Conservation (phyloP, 2,113 vertebrate genomes). For the Nipponia nippon region DNA sequence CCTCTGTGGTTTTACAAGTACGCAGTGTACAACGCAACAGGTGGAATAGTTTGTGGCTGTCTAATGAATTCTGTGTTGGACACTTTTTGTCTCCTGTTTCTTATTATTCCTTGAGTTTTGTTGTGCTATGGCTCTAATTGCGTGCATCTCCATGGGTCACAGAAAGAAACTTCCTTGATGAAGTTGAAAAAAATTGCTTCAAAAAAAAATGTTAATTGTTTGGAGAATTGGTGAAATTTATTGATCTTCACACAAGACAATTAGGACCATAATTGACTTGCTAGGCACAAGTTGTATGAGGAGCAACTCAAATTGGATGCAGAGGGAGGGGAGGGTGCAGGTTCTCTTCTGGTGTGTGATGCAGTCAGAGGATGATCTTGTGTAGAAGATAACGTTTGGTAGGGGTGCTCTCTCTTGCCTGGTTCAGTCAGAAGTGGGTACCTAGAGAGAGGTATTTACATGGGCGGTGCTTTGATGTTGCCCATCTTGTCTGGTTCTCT, state of each 20-base stretch:
- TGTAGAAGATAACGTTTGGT: neutral
- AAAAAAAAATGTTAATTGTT: neutral
- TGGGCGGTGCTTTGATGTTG: neutral
- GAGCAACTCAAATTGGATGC: neutral
- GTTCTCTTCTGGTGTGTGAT: neutral
- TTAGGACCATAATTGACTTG: neutral
- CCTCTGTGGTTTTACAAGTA: neutral
- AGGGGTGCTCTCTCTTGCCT: neutral
- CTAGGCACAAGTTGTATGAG: neutral
- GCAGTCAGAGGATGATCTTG: neutral
- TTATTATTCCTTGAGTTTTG: neutral
- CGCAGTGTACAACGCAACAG: neutral
- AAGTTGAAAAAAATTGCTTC: neutral
- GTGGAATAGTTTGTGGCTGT: neutral
- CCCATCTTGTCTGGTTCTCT: neutral
- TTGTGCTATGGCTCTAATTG: constrained; percentile 3
- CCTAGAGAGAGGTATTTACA: neutral
- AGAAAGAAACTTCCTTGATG: neutral
- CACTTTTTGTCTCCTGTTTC: neutral
- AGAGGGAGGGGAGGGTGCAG: neutral
- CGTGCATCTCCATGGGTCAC: neutral
- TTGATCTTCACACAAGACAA: neutral
- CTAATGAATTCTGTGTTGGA: constrained; percentile 5
- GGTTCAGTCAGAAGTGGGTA: neutral
- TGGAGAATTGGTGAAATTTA: neutral